Percentiles rank a stretch among this genome's conserved stretches.
Evolutionary conservation across 2,113 vertebrate species (phyloP).

Genomic region (Indicator indicator): DNA sequence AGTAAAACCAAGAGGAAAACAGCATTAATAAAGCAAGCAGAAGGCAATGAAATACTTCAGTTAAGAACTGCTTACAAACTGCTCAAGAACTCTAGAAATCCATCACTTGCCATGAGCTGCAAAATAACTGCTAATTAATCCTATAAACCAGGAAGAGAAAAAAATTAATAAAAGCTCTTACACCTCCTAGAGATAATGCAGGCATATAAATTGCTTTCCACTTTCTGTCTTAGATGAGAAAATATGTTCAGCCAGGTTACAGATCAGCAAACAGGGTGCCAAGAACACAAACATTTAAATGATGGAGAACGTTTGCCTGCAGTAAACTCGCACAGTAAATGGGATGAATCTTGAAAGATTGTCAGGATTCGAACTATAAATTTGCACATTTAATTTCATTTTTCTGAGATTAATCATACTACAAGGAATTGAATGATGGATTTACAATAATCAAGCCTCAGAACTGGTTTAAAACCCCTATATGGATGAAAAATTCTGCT

Average conservation of each 20-base stretch:
- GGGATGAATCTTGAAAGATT: conserved; percentile 9
- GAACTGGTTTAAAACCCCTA: not conserved
- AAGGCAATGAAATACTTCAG: not conserved
- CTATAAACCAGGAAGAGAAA: not conserved
- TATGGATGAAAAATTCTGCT: not conserved
- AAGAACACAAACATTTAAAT: conserved; percentile 49
- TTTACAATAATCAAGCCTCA: conserved; percentile 33
- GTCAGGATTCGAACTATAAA: conserved; percentile 35
- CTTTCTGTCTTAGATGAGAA: conserved; percentile 39
- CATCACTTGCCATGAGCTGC: not conserved
- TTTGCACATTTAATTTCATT: conserved; percentile 33
- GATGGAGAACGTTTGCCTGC: conserved; percentile 39
- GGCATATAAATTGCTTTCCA: conserved; percentile 31
- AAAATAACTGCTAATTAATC: conserved; percentile 56
- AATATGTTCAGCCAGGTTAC: conserved; percentile 46
- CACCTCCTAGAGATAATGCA: not conserved
- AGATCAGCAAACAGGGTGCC: conserved; percentile 54
- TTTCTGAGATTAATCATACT: conserved; percentile 47
- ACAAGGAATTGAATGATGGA: conserved; percentile 21
- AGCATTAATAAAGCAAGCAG: not conserved
- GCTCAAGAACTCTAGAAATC: not conserved
- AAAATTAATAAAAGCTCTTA: conserved; percentile 21
- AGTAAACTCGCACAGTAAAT: conserved; percentile 20
- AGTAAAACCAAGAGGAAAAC: not conserved
- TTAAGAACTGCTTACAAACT: not conserved